These are phyloP conservation scores for Patiria miniata DNA, from an alignment of 35 echinoderm and acorn worm genomes.

Conservation along the genomic window DNA sequence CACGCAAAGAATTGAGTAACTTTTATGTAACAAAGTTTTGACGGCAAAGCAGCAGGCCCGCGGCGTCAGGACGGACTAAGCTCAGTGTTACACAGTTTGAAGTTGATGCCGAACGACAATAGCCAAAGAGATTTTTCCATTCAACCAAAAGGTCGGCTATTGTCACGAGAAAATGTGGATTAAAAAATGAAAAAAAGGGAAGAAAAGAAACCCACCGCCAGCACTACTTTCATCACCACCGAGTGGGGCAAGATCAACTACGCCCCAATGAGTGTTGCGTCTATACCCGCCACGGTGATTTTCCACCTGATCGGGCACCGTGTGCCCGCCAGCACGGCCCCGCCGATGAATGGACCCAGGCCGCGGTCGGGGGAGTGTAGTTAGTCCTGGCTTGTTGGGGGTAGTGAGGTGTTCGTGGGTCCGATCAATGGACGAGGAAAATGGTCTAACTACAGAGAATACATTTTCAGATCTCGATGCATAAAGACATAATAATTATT, in stretches of 20 bases:
- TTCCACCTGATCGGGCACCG: no score
- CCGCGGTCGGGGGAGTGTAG: no score
- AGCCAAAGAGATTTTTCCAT: not conserved
- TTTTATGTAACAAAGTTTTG: conserved; percentile 3
- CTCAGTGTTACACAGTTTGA: conserved; percentile 15
- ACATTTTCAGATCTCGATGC: no score
- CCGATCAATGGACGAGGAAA: no score
- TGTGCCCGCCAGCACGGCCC: no score
- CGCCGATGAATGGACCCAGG: no score
- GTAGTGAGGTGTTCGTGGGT: no score
- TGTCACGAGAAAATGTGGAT: not conserved
- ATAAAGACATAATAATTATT: no score
- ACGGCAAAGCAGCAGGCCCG: not conserved
- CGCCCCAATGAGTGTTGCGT: not conserved
- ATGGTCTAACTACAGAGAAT: no score
- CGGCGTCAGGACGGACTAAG: not conserved
- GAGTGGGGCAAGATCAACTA: not conserved
- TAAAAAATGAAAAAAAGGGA: not conserved
- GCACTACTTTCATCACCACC: not conserved
- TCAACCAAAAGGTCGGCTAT: not conserved
- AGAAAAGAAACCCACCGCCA: no score
- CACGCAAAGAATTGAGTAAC: not conserved
- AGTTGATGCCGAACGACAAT: conserved; percentile 1
- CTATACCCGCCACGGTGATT: not conserved
- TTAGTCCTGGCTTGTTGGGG: no score